Evolutionary conservation across 2,113 vertebrate genomes (phyloP).

Genomic region (Sarotherodon lohbergeri): DNA sequence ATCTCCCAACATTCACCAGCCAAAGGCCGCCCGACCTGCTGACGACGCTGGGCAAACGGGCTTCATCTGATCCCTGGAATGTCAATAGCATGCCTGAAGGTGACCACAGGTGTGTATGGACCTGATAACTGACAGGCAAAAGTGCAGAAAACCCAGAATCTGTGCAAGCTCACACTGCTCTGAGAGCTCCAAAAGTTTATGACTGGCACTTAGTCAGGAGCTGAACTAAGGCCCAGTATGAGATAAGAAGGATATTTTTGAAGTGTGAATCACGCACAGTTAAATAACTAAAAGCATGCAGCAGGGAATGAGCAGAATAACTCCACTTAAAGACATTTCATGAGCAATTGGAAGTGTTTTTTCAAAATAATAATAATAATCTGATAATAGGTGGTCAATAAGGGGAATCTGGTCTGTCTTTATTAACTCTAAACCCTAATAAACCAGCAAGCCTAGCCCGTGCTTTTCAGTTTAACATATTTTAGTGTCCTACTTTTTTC

Average conservation of each 20-base stretch:
- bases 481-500: neutral
- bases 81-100: neutral
- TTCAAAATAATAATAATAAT: neutral
- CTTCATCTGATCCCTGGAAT: neutral
- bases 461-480: neutral
- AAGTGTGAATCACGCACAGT: neutral
- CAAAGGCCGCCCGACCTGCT: conserved; percentile 47
- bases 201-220: neutral
- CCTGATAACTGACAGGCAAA: neutral
- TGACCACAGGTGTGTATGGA: conserved; percentile 36
- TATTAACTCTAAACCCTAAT: neutral
- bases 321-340: neutral
- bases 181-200: neutral
- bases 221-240: neutral
- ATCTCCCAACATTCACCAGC: conserved; percentile 54
- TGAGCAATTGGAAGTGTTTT: neutral
- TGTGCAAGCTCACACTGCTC: neutral
- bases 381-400: neutral
- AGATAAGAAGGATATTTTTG: neutral
- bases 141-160: neutral
- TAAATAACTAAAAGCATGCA: neutral
- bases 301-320: neutral
- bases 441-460: neutral
- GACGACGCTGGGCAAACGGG: neutral
- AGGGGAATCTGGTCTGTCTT: neutral